Conservation (phyloP, 2,888 invertebrate species). For the Callosobruchus maculatus region DNA sequence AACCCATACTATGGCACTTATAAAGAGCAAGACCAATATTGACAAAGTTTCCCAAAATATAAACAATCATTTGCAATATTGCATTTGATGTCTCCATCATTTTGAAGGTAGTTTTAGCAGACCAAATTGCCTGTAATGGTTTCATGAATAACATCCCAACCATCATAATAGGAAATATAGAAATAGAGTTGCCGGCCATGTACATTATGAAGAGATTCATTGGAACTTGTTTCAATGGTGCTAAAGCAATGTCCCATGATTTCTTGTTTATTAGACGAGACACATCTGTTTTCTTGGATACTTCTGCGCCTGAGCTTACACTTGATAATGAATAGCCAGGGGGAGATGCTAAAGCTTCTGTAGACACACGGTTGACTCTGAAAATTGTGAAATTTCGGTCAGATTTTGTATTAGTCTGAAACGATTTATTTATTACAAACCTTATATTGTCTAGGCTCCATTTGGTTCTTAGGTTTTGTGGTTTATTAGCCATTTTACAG, state of each 20-base stretch:
- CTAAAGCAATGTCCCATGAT: conserved; percentile 94
- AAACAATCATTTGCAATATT: conserved; percentile 86
- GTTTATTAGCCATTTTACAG: conserved; percentile 24
- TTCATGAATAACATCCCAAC: conserved; percentile 98
- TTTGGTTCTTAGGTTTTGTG: conserved; percentile 37
- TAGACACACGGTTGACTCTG: conserved; percentile 26
- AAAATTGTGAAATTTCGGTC: conserved; percentile 12
- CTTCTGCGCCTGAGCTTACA: conserved; percentile 70
- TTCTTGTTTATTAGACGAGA: conserved; percentile 87
- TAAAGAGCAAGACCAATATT: conserved; percentile 90
- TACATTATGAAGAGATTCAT: conserved; percentile 99
- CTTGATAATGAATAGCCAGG: conserved; percentile 80
- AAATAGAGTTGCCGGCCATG: conserved; percentile 99
- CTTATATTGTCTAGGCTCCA: conserved; percentile 44
- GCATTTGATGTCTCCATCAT: conserved; percentile 92
- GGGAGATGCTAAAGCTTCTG: conserved; percentile 62
- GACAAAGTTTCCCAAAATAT: conserved; percentile 88
- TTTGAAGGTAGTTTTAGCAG: conserved; percentile 86
- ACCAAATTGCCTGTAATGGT: conserved; percentile 92
- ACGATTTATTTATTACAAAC: conserved; percentile 24
- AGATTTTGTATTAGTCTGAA: background rate
- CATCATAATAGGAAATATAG: conserved; percentile 99
- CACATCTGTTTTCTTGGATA: conserved; percentile 77
- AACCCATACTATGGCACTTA: conserved; percentile 97
- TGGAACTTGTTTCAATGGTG: conserved; percentile 92